A percentile compares a stretch with the other conserved stretches of the same genome.
phyloP scores from a whole-genome alignment of 2,888 invertebrate genomes.

The Eristalinus sepulchralis region DNA sequence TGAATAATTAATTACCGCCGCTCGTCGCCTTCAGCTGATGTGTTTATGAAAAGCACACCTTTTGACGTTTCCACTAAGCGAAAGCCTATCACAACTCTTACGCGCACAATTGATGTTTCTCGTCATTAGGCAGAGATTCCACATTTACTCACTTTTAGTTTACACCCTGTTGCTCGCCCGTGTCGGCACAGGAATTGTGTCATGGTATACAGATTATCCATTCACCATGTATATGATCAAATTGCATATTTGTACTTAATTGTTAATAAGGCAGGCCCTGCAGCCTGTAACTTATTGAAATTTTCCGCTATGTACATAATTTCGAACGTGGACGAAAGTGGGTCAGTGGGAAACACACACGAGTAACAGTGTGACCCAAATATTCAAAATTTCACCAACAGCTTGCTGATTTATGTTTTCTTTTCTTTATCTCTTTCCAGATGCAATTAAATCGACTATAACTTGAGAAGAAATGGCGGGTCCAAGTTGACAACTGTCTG shows the following conservation, averaged over 20 bases:
- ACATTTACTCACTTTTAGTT: not conserved
- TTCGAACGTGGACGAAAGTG: not conserved
- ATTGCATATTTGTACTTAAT: not conserved
- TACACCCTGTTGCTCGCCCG: not conserved
- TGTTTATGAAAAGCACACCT: conserved; percentile 18
- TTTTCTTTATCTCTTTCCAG: conserved; percentile 41
- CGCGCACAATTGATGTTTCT: not conserved
- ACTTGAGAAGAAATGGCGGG: conserved; percentile 61
- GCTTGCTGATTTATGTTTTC: not conserved
- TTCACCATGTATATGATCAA: not conserved
- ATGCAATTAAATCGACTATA: conserved; percentile 47
- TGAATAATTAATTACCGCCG: conserved; percentile 3
- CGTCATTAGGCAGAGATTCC: not conserved
- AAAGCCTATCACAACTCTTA: conserved; percentile 30
- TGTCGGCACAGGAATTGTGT: too few species aligned
- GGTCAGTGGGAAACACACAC: not conserved
- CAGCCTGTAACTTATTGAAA: not conserved
- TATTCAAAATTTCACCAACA: not conserved
- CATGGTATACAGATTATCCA: too few species aligned
- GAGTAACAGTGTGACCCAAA: not conserved
- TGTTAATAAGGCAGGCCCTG: too few species aligned
- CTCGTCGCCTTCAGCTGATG: conserved; percentile 2
- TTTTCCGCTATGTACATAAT: not conserved
- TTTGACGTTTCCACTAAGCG: conserved; percentile 35
- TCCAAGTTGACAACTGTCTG: conserved; percentile 62